Evolutionary conservation across 2,113 vertebrate species (phyloP), one percentile per base, ranked within the genome.

Genomic region (Pomatostomus ruficeps): DNA sequence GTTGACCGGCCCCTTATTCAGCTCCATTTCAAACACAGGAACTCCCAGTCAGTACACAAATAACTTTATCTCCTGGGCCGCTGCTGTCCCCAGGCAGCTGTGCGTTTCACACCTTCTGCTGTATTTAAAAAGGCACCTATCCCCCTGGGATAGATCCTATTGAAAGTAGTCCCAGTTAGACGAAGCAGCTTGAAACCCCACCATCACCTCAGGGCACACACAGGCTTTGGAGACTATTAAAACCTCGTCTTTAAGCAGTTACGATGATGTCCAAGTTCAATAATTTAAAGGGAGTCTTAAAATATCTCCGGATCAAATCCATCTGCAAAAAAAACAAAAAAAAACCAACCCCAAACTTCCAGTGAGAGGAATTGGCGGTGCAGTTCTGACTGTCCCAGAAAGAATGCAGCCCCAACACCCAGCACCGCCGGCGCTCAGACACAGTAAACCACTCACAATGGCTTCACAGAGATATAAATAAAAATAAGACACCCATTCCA

Each of bases 251-350:
- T 82, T 24, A 65, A 68, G 31, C 4, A 65, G 33, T 75, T 85
- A 75, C 10, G 3, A 8, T 4, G 18, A 72, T 12, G 24, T 17
- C 33, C 29, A 43, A 89, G 85, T 48, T 58, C 48, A 89, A 1
- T 29, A 40, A 93, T 63, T 89, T 63, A 86, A 90, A 70, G 5
- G 4, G 11, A 70, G 61, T 12, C 90, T 71, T 77, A 90, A 96
- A 96, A 86, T 83, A 80, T 14, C 67, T 75, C 90, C 48, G 16
- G 72, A 93, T 59, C 33, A 58, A 95, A 88, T 26, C 79, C 81
- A 91, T 20, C 18, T 72, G 82, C 43, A 70, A 62, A 70, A 81
- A 70, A 66, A 23, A 3, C n/a, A 8, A 18, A 42, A 35, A 36
- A 6, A 4, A 5, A 42, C 40, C 22, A 23, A 4, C 7, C 57